Conservation (phyloP, 2,888 invertebrate species). For the Cecidostiba fungosa region DNA sequence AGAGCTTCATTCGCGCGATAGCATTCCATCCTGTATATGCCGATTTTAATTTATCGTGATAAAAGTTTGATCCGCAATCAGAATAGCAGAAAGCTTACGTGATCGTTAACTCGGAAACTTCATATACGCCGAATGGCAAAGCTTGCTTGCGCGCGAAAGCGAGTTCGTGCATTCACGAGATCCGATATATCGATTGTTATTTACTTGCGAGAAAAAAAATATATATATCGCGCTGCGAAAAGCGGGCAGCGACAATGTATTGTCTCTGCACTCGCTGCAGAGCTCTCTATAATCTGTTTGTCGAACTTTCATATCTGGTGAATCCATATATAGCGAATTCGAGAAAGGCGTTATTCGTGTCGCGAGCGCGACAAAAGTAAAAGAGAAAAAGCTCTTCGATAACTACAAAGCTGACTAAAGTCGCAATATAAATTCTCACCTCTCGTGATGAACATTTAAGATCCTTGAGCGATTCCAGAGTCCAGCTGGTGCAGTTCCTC, state of each 20-base stretch:
- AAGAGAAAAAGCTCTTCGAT: too few relatives aligned
- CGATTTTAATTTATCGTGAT: conserved; percentile 48
- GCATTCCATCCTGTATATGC: neutral
- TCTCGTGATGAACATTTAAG: conserved; percentile 70
- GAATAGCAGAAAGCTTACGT: conserved; percentile 34
- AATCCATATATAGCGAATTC: neutral
- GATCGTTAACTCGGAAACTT: conserved; percentile 42
- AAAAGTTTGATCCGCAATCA: conserved; percentile 47
- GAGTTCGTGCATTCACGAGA: conserved; percentile 43
- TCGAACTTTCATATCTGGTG: neutral
- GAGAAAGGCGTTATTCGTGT: neutral
- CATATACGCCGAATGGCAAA: conserved; percentile 33
- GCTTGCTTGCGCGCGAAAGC: conserved; percentile 45
- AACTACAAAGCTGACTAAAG: neutral
- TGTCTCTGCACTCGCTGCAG: neutral
- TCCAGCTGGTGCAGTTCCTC: conserved; percentile 31
- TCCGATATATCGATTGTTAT: conserved; percentile 49
- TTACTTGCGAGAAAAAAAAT: neutral
- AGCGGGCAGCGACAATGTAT: neutral
- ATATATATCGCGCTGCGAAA: neutral
- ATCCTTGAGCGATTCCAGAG: conserved; percentile 67
- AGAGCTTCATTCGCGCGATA: conserved; percentile 7
- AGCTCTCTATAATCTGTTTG: neutral
- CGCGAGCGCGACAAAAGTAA: neutral
- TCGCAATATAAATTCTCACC: conserved; percentile 59